These are phyloP conservation scores for Datnioides undecimradiatus DNA, from an alignment of 2,113 vertebrate species.

Conservation along the genomic window DNA sequence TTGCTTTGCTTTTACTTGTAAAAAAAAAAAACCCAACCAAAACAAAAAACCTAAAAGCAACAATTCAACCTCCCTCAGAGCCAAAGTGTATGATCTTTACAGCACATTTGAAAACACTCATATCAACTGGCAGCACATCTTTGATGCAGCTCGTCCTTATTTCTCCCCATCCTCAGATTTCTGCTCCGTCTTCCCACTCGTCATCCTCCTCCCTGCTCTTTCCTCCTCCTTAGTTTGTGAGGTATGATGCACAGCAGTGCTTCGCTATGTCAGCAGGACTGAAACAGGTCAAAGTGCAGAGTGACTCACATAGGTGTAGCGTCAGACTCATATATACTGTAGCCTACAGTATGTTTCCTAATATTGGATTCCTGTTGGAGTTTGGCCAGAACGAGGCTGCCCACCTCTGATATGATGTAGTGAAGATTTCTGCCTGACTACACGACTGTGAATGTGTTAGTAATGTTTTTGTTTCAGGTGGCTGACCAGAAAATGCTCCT, in stretches of 20 bases:
- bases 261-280: slow-evolving; percentile 61
- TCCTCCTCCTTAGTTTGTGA: slow-evolving; percentile 51
- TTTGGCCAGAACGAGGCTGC: slow-evolving; percentile 17
- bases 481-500: slow-evolving; percentile 40
- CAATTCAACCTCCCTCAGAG: background rate
- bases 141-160: slow-evolving; percentile 25
- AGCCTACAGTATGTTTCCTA: slow-evolving; percentile 21
- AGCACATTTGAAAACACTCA: slow-evolving; percentile 24
- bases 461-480: slow-evolving; percentile 34
- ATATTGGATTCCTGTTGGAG: slow-evolving; percentile 25
- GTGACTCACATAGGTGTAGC: slow-evolving; percentile 47
- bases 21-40: slow-evolving; percentile 11
- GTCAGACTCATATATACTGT: slow-evolving; percentile 15
- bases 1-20: background rate
- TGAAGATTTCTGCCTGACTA: slow-evolving; percentile 21
- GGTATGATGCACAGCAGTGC: slow-evolving; percentile 42
- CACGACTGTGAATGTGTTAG: slow-evolving; percentile 25
- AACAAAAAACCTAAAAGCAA: slow-evolving; percentile 12
- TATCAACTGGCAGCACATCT: slow-evolving; percentile 14
- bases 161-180: slow-evolving; percentile 36
- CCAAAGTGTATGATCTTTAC: background rate
- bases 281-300: slow-evolving; percentile 63
- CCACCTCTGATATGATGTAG: slow-evolving; percentile 32
- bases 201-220: slow-evolving; percentile 43
- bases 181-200: slow-evolving; percentile 38